phyloP scores from a whole-genome alignment of 2,113 vertebrate genomes.

The Cyprinodon brontotheroides region DNA sequence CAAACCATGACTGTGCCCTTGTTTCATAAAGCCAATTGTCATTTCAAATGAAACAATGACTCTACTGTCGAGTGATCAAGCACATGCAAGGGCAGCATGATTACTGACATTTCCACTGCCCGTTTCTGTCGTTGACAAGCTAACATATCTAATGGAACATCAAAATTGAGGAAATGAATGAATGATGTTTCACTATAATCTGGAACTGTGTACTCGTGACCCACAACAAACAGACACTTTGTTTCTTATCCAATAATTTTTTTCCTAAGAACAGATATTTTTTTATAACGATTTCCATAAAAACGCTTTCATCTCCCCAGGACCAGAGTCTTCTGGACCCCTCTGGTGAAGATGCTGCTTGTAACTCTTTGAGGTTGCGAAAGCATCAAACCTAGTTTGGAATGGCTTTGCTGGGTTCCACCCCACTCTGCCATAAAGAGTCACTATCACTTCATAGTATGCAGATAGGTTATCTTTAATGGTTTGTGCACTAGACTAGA shows the following conservation, averaged over 20 bases:
- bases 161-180: slow-evolving; percentile 9
- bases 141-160: not conserved
- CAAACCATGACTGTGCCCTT: slow-evolving; percentile 35
- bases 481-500: slow-evolving; percentile 29
- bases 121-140: slow-evolving; percentile 23
- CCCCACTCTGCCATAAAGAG: slow-evolving; percentile 40
- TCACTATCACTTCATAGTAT: slow-evolving; percentile 60
- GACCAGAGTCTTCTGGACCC: slow-evolving; percentile 39
- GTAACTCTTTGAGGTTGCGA: slow-evolving; percentile 32
- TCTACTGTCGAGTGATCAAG: slow-evolving; percentile 27
- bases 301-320: slow-evolving; percentile 60
- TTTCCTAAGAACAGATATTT: slow-evolving; percentile 16
- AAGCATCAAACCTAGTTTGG: slow-evolving; percentile 38
- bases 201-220: slow-evolving; percentile 14
- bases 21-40: slow-evolving; percentile 41
- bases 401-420: slow-evolving; percentile 41
- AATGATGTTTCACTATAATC: slow-evolving; percentile 18
- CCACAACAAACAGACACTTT: slow-evolving; percentile 39
- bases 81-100: slow-evolving; percentile 9
- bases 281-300: slow-evolving; percentile 52
- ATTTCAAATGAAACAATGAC: slow-evolving; percentile 60
- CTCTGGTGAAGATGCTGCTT: slow-evolving; percentile 42
- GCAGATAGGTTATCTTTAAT: slow-evolving; percentile 38
- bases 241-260: slow-evolving; percentile 38
- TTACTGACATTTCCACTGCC: slow-evolving; percentile 11